A percentile compares a stretch with the other conserved stretches of the same genome.
These are phyloP conservation scores for Cyphomyrus plagiostoma DNA, from an alignment of 2,113 vertebrate genomes.

Conservation along the genomic window DNA sequence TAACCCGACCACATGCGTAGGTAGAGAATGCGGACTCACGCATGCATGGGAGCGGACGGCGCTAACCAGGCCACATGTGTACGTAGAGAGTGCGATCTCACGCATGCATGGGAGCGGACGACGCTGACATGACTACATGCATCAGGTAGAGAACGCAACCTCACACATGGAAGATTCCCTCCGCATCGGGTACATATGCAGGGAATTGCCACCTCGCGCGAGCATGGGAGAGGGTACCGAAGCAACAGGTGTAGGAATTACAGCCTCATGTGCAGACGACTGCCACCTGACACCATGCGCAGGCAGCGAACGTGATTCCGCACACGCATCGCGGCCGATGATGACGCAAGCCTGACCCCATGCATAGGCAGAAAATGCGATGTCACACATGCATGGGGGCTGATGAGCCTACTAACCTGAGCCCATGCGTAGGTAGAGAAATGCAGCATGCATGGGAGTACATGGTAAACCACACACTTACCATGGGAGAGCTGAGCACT, in stretches of 20 bases:
- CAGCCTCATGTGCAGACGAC: neutral
- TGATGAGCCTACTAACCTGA: neutral
- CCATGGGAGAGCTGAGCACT: conserved; percentile 19
- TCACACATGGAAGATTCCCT: neutral
- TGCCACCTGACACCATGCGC: neutral
- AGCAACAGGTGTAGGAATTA: neutral
- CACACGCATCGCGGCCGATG: neutral
- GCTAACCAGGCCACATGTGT: neutral
- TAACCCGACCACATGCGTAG: conserved; percentile 23
- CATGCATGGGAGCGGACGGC: conserved; percentile 32
- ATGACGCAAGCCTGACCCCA: neutral
- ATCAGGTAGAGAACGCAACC: neutral
- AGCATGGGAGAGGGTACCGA: neutral
- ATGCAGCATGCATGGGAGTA: conserved; percentile 28
- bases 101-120: conserved; percentile 32
- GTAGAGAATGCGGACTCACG: conserved; percentile 9
- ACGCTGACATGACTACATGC: neutral
- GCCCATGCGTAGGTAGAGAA: conserved; percentile 1
- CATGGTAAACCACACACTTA: conserved; percentile 37
- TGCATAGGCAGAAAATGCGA: neutral
- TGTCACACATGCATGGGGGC: neutral
- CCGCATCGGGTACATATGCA: neutral
- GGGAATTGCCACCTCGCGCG: neutral
- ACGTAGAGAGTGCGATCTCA: neutral
- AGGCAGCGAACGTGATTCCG: neutral